Evolutionary conservation across 2,888 invertebrate species (phyloP), one percentile per base, ranked within the genome.

Genomic region (Megaustenia siamemsis): DNA sequence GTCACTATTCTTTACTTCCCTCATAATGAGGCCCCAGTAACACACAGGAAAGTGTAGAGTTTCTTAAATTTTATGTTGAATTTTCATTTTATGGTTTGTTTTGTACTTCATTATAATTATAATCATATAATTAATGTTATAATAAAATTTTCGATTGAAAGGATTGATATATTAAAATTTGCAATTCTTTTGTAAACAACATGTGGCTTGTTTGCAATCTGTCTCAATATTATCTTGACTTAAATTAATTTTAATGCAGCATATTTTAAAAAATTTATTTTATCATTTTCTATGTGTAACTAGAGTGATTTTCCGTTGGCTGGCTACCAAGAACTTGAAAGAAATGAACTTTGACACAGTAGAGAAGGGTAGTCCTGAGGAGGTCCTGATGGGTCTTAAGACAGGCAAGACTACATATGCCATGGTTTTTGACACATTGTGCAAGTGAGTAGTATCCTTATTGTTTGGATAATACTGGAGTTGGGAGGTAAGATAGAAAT

Each of bases 271-370:
- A n/a, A n/a, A n/a, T n/a, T n/a, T n/a, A n/a, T n/a, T n/a, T n/a
- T n/a, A n/a, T n/a, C n/a, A n/a, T n/a, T n/a, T n/a, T n/a, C n/a
- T n/a, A 40, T 45, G 0, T 45, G n/a, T 73, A 28, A 71, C 43
- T 90, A 94, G 94, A 90, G 93, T 94, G 38, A 93, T 94, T 49
- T 94, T 94, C 91, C 91, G 94, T 45, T 94, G 94, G 94, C 87
- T 94, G 86, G 94, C 94, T 81, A 93, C 94, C 18, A 94, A 94
- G 89, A 94, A 94, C 86, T 86, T 94, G 89, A 92, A 92, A 82
- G 92, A 93, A 86, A 92, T 94, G 89, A 90, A 92, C 77, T 94
- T 94, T 89, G 91, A 92, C 86, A 90, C 92, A 53, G 92, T 92
- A 8, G 90, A 91, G 84, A 90, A 92, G 53, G 93, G 92, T 38